phyloP scores from a whole-genome alignment of 2,888 invertebrate genomes.

The Thera britannica region DNA sequence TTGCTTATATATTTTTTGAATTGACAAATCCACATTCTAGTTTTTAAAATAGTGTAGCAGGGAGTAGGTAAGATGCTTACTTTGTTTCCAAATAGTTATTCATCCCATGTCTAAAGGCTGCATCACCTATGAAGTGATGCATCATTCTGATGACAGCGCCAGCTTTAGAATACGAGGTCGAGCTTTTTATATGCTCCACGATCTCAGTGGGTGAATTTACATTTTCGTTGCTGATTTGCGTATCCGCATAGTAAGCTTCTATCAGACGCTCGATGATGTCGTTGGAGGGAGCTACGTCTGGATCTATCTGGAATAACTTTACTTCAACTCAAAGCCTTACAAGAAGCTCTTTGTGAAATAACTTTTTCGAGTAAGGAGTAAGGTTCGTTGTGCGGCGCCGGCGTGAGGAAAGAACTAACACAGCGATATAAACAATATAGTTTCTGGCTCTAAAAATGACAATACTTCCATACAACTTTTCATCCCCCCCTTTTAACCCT shows the following conservation, averaged over 20 bases:
- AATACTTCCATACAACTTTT: no score
- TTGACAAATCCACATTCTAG: no score
- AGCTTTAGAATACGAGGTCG: slow-evolving; percentile 88
- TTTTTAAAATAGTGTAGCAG: no score
- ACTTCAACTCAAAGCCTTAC: no score
- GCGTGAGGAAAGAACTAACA: no score
- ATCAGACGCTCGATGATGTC: slow-evolving; percentile 86
- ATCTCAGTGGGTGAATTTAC: slow-evolving; percentile 87
- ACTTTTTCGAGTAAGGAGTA: no score
- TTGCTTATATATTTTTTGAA: no score
- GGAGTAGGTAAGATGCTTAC: slow-evolving; percentile 62
- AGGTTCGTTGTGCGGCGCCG: no score
- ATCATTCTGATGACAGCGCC: slow-evolving; percentile 80
- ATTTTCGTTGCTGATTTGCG: slow-evolving; percentile 83
- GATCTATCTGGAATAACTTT: slow-evolving; percentile 72
- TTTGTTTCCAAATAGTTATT: slow-evolving; percentile 68
- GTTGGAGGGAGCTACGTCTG: slow-evolving; percentile 85
- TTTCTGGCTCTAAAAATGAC: no score
- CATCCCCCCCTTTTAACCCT: no score
- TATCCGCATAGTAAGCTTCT: slow-evolving; percentile 85
- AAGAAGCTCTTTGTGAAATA: no score
- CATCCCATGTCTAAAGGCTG: slow-evolving; percentile 60
- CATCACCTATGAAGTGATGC: slow-evolving; percentile 72
- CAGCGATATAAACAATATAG: no score
- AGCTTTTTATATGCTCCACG: slow-evolving; percentile 84